Evolutionary conservation across 2,888 invertebrate genomes (phyloP).

Genomic region (Gastrophysa polygoni): DNA sequence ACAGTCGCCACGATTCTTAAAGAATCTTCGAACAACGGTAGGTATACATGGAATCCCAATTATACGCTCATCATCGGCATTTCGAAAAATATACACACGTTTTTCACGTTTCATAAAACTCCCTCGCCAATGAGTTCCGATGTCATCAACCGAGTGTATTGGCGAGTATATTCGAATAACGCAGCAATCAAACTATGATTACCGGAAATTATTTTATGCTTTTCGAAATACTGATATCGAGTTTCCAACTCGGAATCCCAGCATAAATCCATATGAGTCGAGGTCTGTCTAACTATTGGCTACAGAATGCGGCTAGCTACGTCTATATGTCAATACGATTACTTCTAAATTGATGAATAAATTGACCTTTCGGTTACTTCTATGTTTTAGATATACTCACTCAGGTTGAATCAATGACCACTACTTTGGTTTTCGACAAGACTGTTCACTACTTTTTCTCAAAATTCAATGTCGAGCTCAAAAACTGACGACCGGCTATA

Average conservation of each 20-base stretch:
- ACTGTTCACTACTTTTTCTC: not conserved
- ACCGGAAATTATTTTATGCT: too few species aligned
- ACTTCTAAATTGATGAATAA: constrained; percentile 13
- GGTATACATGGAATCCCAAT: not conserved
- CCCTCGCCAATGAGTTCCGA: too few species aligned
- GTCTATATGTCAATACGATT: constrained; percentile 24
- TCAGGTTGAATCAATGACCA: constrained; percentile 20
- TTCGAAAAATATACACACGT: not conserved
- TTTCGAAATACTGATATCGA: too few species aligned
- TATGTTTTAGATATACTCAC: constrained; percentile 18
- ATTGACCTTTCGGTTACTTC: constrained; percentile 14
- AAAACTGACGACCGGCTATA: constrained; percentile 16
- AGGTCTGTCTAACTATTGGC: constrained; percentile 27
- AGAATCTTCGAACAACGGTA: constrained; percentile 15
- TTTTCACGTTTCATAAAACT: too few species aligned
- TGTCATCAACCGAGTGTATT: too few species aligned
- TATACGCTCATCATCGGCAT: not conserved
- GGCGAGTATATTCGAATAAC: too few species aligned
- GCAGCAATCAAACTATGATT: too few species aligned
- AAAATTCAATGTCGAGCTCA: constrained; percentile 13
- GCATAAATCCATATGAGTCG: constrained; percentile 38
- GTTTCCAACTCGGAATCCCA: not conserved
- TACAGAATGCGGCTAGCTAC: constrained; percentile 42
- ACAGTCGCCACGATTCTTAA: too few species aligned
- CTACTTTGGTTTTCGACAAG: constrained; percentile 11